A percentile compares a stretch with the other conserved stretches of the same genome.
Conservation (phyloP, 2,797 vertebrate genomes). For the Clamator glandarius region DNA sequence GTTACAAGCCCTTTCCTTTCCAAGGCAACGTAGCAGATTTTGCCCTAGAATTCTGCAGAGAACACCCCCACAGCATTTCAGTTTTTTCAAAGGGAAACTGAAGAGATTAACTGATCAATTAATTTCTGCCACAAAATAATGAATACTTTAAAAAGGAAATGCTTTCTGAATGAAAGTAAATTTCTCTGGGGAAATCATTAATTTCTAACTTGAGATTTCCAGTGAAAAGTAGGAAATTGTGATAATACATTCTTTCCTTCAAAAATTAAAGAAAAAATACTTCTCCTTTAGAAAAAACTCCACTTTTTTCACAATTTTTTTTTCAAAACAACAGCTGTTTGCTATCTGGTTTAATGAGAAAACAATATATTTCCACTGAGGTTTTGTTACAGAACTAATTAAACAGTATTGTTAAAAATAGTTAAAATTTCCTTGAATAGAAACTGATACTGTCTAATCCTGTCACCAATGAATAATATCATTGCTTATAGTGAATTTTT, state of each 20-base stretch:
- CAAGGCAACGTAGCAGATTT: neutral
- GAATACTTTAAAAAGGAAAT: neutral
- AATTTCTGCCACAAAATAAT: neutral
- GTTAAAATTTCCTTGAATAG: neutral
- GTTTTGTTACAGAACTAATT: neutral
- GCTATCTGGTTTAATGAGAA: neutral
- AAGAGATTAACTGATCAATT: neutral
- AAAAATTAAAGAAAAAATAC: neutral
- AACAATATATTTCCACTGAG: neutral
- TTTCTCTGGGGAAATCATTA: neutral
- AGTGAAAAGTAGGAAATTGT: neutral
- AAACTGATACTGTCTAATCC: neutral
- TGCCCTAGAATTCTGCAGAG: neutral
- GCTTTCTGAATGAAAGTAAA: neutral
- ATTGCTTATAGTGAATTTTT: neutral
- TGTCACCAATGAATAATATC: neutral
- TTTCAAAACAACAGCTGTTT: neutral
- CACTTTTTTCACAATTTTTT: accelerated
- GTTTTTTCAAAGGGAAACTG: neutral
- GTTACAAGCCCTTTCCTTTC: neutral
- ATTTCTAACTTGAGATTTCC: neutral
- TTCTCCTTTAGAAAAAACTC: neutral
- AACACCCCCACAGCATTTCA: neutral
- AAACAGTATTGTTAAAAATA: neutral
- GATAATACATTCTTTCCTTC: neutral